Base-by-base conservation (phyloP, 1,140 invertebrate species). In the Ylistrum balloti region DNA sequence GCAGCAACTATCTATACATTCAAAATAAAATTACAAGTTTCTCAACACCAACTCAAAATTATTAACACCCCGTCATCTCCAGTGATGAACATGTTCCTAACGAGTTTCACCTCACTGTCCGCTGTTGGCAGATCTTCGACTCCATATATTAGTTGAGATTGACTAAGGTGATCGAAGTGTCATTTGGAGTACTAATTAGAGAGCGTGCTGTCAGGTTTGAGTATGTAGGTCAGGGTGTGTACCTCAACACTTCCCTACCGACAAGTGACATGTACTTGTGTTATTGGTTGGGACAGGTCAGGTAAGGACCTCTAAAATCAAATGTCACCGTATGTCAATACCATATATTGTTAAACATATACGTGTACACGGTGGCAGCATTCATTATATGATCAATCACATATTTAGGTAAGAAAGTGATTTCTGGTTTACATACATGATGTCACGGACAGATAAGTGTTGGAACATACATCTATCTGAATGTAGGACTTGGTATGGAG, bases 371-470 rank as follows among this genome's bases (percentile, higher is more conserved):
- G 28, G 56, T 1, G 17, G 35, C 3, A 17, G n/a, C n/a, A n/a
- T 74, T 74, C 56, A 74, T n/a, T 5, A n/a, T 28, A 74, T 74
- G 56, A 74, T 74, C 0, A 74, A 74, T 74, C 22, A 74, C n/a
- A 74, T 74, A n/a, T 74, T 74, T 48, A 48, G 3, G 45, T 48
- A 48, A 48, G 45, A 48, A 74, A 74, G 56, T 74, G 56, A 28
- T 74, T n/a, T 74, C 56, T 22, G 5, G 56, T 74, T 74, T 74
- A 28, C 20, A 74, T 74, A 74, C 5, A 74, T 5, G n/a, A 74
- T n/a, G 56, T 74, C 56, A 74, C 56, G 56, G 56, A n/a, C 22
- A 9, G 5, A 22, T 74, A 74, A 28, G 56, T 28, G 56, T 28
- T 5, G 56, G 28, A 9, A 74, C 17, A 22, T 28, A 28, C 13